Conservation (phyloP, 2,888 invertebrate genomes). For the Microctonus brassicae region DNA sequence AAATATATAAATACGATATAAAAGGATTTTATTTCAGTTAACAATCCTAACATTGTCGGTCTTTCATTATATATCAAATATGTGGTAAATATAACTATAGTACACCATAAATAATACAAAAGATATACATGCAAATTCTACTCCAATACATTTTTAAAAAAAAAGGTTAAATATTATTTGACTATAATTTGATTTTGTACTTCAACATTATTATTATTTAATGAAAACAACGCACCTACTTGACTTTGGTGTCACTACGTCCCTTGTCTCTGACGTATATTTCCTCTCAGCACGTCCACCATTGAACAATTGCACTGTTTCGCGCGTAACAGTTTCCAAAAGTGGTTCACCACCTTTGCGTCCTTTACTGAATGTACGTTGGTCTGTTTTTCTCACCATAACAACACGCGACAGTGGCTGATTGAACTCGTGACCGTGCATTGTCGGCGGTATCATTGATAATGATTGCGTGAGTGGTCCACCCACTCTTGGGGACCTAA, state of each 20-base stretch:
- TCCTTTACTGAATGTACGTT: constrained; percentile 75
- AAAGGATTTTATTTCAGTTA: background rate
- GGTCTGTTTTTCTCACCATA: constrained; percentile 79
- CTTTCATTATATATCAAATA: no score
- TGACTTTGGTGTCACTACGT: constrained; percentile 69
- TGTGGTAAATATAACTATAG: no score
- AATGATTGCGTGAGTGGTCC: constrained; percentile 66
- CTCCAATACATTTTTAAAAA: no score
- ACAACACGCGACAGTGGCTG: constrained; percentile 74
- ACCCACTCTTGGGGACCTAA: constrained; percentile 66
- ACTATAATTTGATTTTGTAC: background rate
- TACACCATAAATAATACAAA: no score
- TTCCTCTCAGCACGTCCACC: constrained; percentile 77
- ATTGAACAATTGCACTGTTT: constrained; percentile 77
- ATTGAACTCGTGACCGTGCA: constrained; percentile 69
- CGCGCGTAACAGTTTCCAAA: constrained; percentile 76
- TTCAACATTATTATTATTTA: background rate
- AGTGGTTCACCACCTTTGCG: constrained; percentile 76
- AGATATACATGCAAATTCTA: no score
- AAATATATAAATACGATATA: background rate
- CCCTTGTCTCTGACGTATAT: constrained; percentile 76
- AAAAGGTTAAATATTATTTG: no score
- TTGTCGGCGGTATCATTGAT: constrained; percentile 68
- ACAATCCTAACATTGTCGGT: background rate
- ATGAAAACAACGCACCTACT: constrained; percentile 57